Base-by-base conservation (phyloP, 2,797 vertebrate genomes). In the Tragopan temminckii region DNA sequence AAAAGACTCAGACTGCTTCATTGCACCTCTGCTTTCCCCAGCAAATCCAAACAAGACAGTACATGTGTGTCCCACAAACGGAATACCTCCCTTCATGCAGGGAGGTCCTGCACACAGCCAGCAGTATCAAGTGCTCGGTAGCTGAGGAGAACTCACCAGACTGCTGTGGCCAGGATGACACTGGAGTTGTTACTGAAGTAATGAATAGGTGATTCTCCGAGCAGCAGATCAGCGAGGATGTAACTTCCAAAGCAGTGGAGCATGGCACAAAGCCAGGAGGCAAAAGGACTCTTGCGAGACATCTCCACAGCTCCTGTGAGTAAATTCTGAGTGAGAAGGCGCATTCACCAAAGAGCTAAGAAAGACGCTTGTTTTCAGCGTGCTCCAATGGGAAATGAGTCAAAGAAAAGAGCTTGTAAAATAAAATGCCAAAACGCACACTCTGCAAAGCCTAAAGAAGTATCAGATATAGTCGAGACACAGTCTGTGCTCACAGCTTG, bases 251-350 rank as follows among this genome's bases (percentile, higher is more conserved):
- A 99, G 97, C 99, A 99, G 97, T 99, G 99, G 33, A 99, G 98
- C 99, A 99, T 99, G 48, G 99, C 99, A 3, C 98, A 99, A n/a
- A 99, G 98, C 99, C 99, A 99, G 63, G 99, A 99, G 13, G 99
- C 99, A 89, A 99, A 97, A 0, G 99, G 99, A 95, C 99, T 99
- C 95, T 96, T 98, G 46, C 98, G 98, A 80, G 99, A 99, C 93
- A 99, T 98, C 95, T 99, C 99, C 84, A 99, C 98, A 0, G 98
- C 97, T 88, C 98, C 98, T 98, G 94, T 0, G 58, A 80, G 64
- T 48, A 90, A 72, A 84, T 29, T 18, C 35, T 33, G 38, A 18
- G 21, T 19, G 58, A 94, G 86, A 77, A 68, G 58, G 13, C 0
- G 4, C 46, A 48, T 52, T 7, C 8, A 24, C 38, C 12, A 63